A percentile compares a stretch with the other conserved stretches of the same genome.
Conservation (phyloP, 2,113 vertebrate genomes). For the Orthonyx spaldingii region DNA sequence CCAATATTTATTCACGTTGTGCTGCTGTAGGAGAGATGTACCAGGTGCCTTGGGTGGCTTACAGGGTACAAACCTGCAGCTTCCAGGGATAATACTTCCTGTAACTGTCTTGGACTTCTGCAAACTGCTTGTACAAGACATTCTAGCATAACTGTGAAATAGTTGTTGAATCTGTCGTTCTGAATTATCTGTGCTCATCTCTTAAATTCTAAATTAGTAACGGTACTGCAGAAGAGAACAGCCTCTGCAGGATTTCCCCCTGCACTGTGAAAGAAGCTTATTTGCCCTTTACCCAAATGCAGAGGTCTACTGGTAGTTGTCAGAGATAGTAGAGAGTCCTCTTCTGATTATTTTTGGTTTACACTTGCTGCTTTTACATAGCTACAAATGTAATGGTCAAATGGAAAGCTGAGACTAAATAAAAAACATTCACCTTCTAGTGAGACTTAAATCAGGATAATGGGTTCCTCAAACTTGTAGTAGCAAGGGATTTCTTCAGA, state of each 20-base stretch:
- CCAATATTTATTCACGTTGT: neutral
- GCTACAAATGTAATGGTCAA: neutral
- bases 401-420: neutral
- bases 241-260: neutral
- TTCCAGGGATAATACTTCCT: neutral
- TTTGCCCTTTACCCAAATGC: neutral
- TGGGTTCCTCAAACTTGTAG: neutral
- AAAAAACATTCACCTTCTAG: neutral
- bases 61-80: fast-evolving
- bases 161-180: neutral
- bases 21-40: neutral
- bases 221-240: neutral
- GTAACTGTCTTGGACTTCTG: neutral
- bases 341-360: neutral
- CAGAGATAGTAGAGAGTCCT: neutral
- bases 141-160: neutral
- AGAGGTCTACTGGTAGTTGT: neutral
- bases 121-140: neutral
- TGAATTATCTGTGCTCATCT: neutral
- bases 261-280: neutral
- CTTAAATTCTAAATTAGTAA: neutral
- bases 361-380: neutral
- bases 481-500: neutral
- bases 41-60: neutral
- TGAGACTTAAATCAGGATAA: neutral